Conservation (phyloP, 2,888 invertebrate genomes). For the Standfussiana lucernea region DNA sequence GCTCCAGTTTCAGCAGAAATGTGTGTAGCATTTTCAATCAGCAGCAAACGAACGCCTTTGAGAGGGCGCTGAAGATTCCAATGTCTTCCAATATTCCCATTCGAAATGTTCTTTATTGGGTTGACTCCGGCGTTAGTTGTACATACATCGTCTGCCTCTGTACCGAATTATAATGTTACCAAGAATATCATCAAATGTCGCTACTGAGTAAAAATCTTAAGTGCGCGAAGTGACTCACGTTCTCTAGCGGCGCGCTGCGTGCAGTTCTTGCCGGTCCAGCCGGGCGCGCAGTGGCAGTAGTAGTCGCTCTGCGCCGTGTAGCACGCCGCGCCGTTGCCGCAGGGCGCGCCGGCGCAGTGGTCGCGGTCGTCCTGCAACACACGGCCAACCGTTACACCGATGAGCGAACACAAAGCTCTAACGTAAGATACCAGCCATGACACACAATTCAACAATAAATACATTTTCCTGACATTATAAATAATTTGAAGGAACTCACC, state of each 20-base stretch:
- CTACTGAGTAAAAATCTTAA: not conserved
- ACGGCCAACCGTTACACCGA: not conserved
- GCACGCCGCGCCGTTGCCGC: slow-evolving; percentile 96
- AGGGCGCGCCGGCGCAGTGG: slow-evolving; percentile 97
- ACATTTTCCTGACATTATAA: not conserved
- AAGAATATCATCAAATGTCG: not conserved
- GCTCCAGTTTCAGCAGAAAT: not conserved
- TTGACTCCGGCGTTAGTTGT: not conserved
- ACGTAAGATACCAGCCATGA: not conserved
- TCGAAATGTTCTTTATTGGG: not conserved
- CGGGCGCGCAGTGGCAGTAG: slow-evolving; percentile 97
- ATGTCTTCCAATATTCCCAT: not conserved
- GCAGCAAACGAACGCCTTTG: not conserved
- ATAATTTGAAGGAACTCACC: slow-evolving; percentile 79
- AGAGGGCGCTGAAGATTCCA: not conserved
- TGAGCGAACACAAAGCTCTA: not conserved
- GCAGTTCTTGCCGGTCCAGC: slow-evolving; percentile 97
- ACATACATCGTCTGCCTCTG: not conserved
- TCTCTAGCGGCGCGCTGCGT: slow-evolving; percentile 89
- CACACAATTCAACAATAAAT: not conserved
- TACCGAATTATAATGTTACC: not conserved
- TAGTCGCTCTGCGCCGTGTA: slow-evolving; percentile 97
- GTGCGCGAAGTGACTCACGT: slow-evolving; percentile 73
- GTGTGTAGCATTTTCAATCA: no score
- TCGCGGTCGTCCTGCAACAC: slow-evolving; percentile 94